Evolutionary conservation across 2,888 invertebrate genomes (phyloP).

Genomic region (Malachius bipustulatus): DNA sequence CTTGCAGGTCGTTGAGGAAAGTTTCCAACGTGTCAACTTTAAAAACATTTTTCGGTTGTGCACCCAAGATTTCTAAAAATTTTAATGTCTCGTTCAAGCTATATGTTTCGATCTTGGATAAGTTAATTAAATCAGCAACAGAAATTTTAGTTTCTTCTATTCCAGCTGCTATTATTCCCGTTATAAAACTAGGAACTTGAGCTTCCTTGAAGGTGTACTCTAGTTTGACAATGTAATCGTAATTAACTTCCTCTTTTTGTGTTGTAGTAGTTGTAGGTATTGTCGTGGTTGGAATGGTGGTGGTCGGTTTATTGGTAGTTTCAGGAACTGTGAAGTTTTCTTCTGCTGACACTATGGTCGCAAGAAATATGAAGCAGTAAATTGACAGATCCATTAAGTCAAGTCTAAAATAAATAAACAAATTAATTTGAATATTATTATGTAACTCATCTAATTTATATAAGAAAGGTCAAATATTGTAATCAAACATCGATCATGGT

Average conservation of each 20-base stretch:
- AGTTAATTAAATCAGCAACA: neutral
- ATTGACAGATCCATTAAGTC: too few species aligned
- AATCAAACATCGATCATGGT: too few species aligned
- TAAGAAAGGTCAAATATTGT: too few species aligned
- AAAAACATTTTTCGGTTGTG: neutral
- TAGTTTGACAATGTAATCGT: constrained; percentile 2
- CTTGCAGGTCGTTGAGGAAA: neutral
- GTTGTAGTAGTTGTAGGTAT: neutral
- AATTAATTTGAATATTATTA: too few species aligned
- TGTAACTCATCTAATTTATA: too few species aligned
- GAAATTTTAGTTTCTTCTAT: neutral
- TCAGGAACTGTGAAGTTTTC: too few species aligned
- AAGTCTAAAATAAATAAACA: too few species aligned
- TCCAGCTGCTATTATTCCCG: neutral
- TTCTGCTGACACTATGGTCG: too few species aligned
- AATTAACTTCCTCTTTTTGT: neutral
- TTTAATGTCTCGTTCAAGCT: neutral
- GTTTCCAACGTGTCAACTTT: neutral
- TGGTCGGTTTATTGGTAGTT: too few species aligned
- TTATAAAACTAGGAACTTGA: neutral
- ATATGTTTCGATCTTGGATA: neutral
- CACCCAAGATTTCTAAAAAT: neutral
- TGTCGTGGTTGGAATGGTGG: too few species aligned
- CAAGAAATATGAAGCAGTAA: too few species aligned
- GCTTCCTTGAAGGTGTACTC: neutral